Base-by-base conservation (phyloP, 2,113 vertebrate genomes). In the Speoplatyrhinus poulsoni region DNA sequence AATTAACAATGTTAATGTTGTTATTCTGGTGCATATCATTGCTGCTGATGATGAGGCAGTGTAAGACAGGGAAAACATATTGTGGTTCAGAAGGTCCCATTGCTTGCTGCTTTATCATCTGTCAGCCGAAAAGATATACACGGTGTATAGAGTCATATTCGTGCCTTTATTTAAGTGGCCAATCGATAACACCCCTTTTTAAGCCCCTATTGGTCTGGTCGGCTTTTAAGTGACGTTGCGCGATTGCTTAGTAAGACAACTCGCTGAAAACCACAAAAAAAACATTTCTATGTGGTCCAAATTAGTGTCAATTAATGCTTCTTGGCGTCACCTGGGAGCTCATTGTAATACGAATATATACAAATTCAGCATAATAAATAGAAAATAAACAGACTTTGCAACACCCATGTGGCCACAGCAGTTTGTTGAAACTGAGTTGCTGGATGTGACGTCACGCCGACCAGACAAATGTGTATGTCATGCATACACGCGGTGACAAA, bases 1-100 rank as follows among this genome's bases (percentile, higher is more conserved):
- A 26, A 17, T 80, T 89, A 85, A 83, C 72, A 75, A 69, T 79
- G 74, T 81, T 76, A 84, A 87, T 73, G 60, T 72, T 75, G 75
- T 78, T 17, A 78, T 68, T 63, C 60, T 80, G 67, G 53, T 26
- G 26, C 2, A 26, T 52, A 17, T 68, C 74, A 58, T 61, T 68
- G 49, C 47, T 70, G 59, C 80, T 17, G 58, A 67, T 36, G 62
- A 76, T 2, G 16, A 65, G 49, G 15, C 17, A 17, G 46, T 49
- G 60, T 48, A 63, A 54, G 41, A 55, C 65, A 69, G 68, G 5
- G 50, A 6, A 11, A 52, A 13, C 49, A 50, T 50, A 1, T 50
- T 1, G 12, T 8, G 19, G 19, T 26, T 26, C 26, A 26, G 2
- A 77, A 72, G 66, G 62, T 77, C 68, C 59, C 19, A 59, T 66